Evolutionary conservation across 2,113 vertebrate genomes (phyloP).

Genomic region (Bos indicus): DNA sequence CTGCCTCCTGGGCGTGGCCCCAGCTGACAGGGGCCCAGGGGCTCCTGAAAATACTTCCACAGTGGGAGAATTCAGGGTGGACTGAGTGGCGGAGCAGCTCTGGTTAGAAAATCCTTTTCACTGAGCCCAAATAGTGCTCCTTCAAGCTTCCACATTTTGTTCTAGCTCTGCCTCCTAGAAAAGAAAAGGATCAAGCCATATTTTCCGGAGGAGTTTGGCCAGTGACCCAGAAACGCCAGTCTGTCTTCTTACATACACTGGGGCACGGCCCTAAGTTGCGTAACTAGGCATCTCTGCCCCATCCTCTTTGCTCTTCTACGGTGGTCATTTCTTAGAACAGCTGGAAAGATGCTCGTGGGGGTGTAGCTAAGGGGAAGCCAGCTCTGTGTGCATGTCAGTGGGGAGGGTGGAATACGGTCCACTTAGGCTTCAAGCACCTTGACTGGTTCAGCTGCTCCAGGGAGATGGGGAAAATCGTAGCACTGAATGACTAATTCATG

Average conservation of each 20-base stretch:
- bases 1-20: background rate
- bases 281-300: accelerated
- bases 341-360: accelerated
- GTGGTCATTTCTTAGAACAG: background rate
- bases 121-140: background rate
- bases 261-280: accelerated
- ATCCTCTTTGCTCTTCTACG: accelerated
- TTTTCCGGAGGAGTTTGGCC: background rate
- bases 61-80: background rate
- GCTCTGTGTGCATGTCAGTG: accelerated
- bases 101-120: background rate
- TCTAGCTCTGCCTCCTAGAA: background rate
- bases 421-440: background rate
- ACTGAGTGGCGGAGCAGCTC: accelerated
- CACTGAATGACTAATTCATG: background rate
- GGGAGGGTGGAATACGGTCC: accelerated
- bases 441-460: background rate
- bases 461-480: background rate
- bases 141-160: too few relatives aligned
- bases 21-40: accelerated
- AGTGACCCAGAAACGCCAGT: background rate
- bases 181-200: background rate
- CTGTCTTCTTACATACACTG: too few relatives aligned
- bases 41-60: accelerated
- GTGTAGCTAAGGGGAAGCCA: background rate